Conservation (phyloP, 2,797 vertebrate genomes). For the Agapornis canus region DNA sequence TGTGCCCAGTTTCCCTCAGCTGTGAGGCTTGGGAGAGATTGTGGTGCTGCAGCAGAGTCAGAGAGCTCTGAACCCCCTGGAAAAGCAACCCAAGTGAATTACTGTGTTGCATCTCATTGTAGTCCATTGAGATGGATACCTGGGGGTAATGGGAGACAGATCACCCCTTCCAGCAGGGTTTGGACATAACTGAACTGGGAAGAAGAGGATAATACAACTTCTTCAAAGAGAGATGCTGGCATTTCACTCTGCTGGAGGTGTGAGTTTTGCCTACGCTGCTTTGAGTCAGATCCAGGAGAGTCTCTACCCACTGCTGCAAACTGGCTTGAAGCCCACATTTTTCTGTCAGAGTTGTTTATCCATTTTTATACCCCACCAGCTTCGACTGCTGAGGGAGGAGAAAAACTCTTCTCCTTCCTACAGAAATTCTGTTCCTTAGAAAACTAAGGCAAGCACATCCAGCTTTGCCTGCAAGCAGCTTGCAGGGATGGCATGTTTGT, state of each 20-base stretch:
- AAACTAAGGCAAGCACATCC: not conserved
- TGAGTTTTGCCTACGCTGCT: constrained; percentile 21
- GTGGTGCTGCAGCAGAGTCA: not conserved
- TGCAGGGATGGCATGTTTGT: not conserved
- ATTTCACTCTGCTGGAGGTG: constrained; percentile 15
- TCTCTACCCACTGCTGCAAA: constrained; percentile 41
- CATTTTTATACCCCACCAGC: constrained; percentile 33
- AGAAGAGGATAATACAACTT: not conserved
- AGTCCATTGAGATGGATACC: not conserved
- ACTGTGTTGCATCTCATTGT: not conserved
- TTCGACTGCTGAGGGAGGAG: constrained; percentile 17
- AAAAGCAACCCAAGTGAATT: not conserved
- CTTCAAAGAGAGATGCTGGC: not conserved
- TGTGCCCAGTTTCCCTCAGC: not conserved
- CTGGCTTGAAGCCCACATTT: constrained; percentile 40
- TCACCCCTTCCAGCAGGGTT: not conserved
- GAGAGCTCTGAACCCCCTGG: not conserved
- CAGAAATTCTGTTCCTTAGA: constrained; percentile 41
- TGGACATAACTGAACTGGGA: not conserved
- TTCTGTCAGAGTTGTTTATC: constrained; percentile 35
- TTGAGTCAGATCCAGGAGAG: constrained; percentile 31
- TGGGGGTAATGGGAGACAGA: not conserved
- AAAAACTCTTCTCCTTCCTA: constrained; percentile 21
- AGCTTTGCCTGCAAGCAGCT: not conserved
- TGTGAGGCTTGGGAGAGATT: not conserved